phyloP scores from a whole-genome alignment of 2,797 vertebrate genomes.

The Melanotaenia pygmaea region DNA sequence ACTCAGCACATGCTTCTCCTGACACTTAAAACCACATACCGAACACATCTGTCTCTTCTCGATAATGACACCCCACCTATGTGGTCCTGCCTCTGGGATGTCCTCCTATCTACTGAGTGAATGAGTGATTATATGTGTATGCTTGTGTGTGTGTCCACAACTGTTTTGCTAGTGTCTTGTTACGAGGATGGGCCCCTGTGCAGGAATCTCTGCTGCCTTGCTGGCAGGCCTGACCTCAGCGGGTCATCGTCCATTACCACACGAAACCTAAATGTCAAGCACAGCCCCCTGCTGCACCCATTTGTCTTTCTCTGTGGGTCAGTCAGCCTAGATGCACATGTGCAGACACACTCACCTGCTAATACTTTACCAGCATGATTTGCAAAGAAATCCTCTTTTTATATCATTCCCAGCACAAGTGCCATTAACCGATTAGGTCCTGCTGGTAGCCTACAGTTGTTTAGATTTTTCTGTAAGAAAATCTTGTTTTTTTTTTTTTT shows the following conservation, averaged over 20 bases:
- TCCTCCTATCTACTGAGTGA: conserved; percentile 59
- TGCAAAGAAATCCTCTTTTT: conserved; percentile 15
- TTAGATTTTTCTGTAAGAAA: conserved; percentile 35
- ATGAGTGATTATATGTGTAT: conserved; percentile 54
- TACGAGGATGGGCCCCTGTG: conserved; percentile 67
- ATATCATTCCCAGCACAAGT: conserved; percentile 4
- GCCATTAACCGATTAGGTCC: conserved; percentile 24
- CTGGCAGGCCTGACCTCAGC: conserved; percentile 73
- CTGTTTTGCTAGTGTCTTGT: conserved; percentile 80
- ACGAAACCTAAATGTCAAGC: conserved; percentile 80
- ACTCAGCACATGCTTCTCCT: conserved; percentile 25
- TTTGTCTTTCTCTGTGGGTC: conserved; percentile 81
- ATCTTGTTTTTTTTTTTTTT: conserved; percentile 1
- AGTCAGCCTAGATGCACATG: conserved; percentile 28
- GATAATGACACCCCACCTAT: conserved; percentile 63
- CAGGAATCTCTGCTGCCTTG: conserved; percentile 69
- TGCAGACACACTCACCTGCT: conserved; percentile 61
- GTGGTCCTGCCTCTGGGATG: conserved; percentile 72
- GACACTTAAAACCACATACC: conserved; percentile 46
- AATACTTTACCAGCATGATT: conserved; percentile 14
- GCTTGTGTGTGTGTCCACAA: conserved; percentile 36
- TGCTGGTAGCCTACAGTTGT: conserved; percentile 44
- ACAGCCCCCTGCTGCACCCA: conserved; percentile 71
- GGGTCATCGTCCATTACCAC: conserved; percentile 82
- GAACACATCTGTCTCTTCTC: conserved; percentile 68